Conservation (phyloP, 2,888 invertebrate genomes). For the Galerucella pusilla region DNA sequence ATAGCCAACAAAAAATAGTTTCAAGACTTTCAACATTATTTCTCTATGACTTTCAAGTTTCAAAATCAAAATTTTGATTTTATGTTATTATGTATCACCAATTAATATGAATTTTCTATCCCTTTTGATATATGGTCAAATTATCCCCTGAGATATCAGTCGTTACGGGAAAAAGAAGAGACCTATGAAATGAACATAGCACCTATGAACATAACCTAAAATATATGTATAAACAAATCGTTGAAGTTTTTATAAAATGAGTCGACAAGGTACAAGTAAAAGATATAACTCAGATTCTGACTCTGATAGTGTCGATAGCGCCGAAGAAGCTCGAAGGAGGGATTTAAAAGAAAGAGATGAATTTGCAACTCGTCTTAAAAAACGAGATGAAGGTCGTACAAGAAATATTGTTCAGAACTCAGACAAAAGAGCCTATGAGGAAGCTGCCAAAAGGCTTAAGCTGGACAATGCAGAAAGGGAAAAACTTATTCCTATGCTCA, state of each 20-base stretch:
- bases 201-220: not conserved
- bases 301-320: slow-evolving; percentile 74
- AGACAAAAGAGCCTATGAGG: slow-evolving; percentile 80
- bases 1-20: too few relatives aligned
- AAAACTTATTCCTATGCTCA: slow-evolving; percentile 86
- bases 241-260: slow-evolving; percentile 44
- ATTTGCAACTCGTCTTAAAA: slow-evolving; percentile 87
- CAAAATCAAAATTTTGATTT: too few relatives aligned
- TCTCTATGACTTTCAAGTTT: too few relatives aligned
- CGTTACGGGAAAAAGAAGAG: not conserved
- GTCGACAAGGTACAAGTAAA: slow-evolving; percentile 61
- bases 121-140: not conserved
- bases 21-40: too few relatives aligned
- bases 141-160: not conserved
- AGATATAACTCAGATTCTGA: slow-evolving; percentile 69
- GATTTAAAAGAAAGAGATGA: slow-evolving; percentile 95
- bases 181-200: not conserved
- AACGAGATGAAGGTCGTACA: slow-evolving; percentile 89
- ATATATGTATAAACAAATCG: not conserved
- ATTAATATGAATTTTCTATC: too few relatives aligned
- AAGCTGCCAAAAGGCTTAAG: slow-evolving; percentile 91
- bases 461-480: slow-evolving; percentile 87
- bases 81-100: too few relatives aligned
- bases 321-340: slow-evolving; percentile 81
- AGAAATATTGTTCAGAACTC: slow-evolving; percentile 79